These are phyloP conservation scores for Pyrocoelia pectoralis DNA, from an alignment of 2,888 invertebrate genomes.

Conservation along the genomic window DNA sequence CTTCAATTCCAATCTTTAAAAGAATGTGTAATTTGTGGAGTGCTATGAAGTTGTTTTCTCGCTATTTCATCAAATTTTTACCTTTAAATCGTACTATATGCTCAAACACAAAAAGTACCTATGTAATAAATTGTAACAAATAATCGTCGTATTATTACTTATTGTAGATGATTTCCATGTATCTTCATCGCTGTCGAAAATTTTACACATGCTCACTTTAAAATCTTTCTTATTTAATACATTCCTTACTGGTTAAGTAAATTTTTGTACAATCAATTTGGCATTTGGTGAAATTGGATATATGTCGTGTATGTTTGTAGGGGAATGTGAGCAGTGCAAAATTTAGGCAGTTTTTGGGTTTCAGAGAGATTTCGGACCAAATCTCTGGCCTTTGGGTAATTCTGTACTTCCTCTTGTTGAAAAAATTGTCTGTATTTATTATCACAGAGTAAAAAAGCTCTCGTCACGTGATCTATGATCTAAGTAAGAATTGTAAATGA, in stretches of 20 bases:
- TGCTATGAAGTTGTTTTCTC: too few species aligned
- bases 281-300: slow-evolving; percentile 14
- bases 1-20: slow-evolving; percentile 4
- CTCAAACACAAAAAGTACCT: slow-evolving; percentile 56
- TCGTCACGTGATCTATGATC: too few species aligned
- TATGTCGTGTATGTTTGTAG: background rate
- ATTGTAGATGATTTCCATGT: slow-evolving; percentile 38
- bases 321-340: slow-evolving; percentile 37
- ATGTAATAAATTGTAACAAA: slow-evolving; percentile 54
- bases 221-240: slow-evolving; percentile 18
- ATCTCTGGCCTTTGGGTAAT: slow-evolving; percentile 30
- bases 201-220: slow-evolving; percentile 39
- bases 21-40: background rate
- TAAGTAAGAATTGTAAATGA: too few species aligned
- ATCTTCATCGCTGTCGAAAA: slow-evolving; percentile 28
- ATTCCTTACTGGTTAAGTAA: slow-evolving; percentile 25
- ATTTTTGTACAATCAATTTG: background rate
- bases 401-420: slow-evolving; percentile 25
- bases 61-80: slow-evolving; percentile 19
- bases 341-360: slow-evolving; percentile 28
- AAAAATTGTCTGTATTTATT: slow-evolving; percentile 20
- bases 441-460: too few species aligned
- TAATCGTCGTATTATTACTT: slow-evolving; percentile 43
- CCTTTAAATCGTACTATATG: slow-evolving; percentile 52
- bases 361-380: slow-evolving; percentile 32